Evolutionary conservation across 1,140 invertebrate genomes (phyloP).

Genomic region (Nylanderia fulva): DNA sequence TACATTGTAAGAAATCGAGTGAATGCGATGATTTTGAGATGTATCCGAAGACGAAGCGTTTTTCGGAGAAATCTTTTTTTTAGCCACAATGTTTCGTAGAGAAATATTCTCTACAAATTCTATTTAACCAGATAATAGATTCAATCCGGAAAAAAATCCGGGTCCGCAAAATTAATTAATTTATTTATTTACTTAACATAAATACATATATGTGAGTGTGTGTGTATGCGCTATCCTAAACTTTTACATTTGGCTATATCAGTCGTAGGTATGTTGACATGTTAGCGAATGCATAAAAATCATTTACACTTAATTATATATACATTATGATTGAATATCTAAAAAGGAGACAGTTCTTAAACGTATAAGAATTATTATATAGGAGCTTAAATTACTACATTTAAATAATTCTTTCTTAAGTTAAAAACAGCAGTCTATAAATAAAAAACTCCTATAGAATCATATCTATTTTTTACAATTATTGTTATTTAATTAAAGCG

Average conservation of each 20-base stretch:
- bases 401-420: conserved; percentile 67
- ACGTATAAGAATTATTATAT: conserved; percentile 37
- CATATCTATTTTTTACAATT: conserved; percentile 57
- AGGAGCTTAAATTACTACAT: conserved; percentile 24
- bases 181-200: conserved; percentile 66
- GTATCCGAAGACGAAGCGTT: not conserved
- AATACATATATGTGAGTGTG: conserved; percentile 62
- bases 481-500: conserved; percentile 9
- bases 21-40: not conserved
- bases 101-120: not conserved
- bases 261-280: conserved; percentile 74
- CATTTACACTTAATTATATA: conserved; percentile 53
- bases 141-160: not conserved
- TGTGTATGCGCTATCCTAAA: conserved; percentile 56
- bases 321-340: conserved; percentile 35
- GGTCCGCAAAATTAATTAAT: conserved; percentile 35
- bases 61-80: conserved; percentile 2
- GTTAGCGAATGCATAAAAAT: conserved; percentile 31
- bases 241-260: conserved; percentile 82
- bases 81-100: conserved; percentile 2
- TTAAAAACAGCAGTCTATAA: conserved; percentile 73
- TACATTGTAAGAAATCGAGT: conserved; percentile 50
- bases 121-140: conserved; percentile 25
- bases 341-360: conserved; percentile 1
- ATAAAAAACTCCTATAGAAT: conserved; percentile 53